A percentile compares a stretch with the other conserved stretches of the same genome.
phyloP scores from a whole-genome alignment of 2,113 vertebrate species.

The Myrmecobius fasciatus region DNA sequence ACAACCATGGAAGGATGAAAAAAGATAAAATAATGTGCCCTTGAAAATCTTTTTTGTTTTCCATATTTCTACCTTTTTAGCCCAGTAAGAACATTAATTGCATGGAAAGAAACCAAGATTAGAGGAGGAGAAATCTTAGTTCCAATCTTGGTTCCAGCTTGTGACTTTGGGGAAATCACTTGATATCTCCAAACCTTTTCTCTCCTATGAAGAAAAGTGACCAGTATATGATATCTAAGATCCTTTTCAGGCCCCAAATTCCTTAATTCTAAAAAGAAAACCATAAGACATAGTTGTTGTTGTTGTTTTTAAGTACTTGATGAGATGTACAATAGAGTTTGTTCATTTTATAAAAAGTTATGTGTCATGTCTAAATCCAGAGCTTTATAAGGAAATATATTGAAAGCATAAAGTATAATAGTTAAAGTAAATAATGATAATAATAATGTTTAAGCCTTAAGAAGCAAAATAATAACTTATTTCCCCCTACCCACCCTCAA shows the following conservation, averaged over 20 bases:
- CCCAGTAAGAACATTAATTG: neutral
- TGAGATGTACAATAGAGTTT: neutral
- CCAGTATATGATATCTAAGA: neutral
- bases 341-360: neutral
- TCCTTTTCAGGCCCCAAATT: neutral
- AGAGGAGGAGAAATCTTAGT: no score
- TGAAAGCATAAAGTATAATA: neutral
- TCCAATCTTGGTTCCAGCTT: no score
- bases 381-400: neutral
- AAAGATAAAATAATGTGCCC: neutral
- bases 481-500: neutral
- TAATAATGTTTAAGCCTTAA: neutral
- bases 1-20: neutral
- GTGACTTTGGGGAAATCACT: no score
- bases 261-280: conserved; percentile 3
- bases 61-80: neutral
- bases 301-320: neutral
- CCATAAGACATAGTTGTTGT: neutral
- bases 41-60: neutral
- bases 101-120: neutral
- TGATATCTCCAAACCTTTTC: neutral
- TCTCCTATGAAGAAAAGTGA: neutral
- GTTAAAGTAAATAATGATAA: neutral
- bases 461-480: neutral
- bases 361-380: neutral